Evolutionary conservation across 2,797 vertebrate species (phyloP).

Genomic region (Phoxinus dragarum): DNA sequence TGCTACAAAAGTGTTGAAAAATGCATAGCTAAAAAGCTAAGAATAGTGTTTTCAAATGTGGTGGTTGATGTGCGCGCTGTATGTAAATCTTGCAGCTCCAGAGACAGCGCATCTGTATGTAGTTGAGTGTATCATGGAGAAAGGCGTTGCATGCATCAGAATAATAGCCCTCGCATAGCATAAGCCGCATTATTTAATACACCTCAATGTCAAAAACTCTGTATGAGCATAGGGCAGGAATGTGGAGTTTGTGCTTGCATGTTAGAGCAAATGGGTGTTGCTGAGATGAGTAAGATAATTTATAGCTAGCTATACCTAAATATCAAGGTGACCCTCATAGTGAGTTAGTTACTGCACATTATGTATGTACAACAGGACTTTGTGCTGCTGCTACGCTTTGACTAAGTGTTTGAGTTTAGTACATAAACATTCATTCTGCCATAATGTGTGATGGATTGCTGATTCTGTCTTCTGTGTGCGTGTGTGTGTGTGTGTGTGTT

Average conservation of each 20-base stretch:
- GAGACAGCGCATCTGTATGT: constrained; percentile 43
- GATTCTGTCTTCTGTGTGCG: constrained; percentile 59
- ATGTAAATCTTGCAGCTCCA: constrained; percentile 56
- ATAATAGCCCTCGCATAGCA: constrained; percentile 53
- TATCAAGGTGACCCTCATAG: constrained; percentile 9
- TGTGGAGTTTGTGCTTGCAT: background rate
- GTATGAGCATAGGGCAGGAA: background rate
- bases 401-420: constrained; percentile 20
- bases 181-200: constrained; percentile 66
- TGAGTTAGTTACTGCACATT: background rate
- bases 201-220: background rate
- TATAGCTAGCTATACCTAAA: background rate
- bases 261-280: background rate
- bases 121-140: background rate
- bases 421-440: constrained; percentile 31
- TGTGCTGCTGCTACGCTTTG: background rate
- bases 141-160: background rate
- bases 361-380: background rate
- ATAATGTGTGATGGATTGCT: constrained; percentile 22
- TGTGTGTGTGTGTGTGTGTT: constrained; percentile 39
- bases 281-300: background rate
- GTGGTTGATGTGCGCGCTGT: constrained; percentile 51
- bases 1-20: background rate
- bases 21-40: constrained; percentile 39
- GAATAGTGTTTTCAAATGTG: constrained; percentile 6